Conservation (phyloP, 2,797 vertebrate species). For the Petrocephalus schoutedeni region DNA sequence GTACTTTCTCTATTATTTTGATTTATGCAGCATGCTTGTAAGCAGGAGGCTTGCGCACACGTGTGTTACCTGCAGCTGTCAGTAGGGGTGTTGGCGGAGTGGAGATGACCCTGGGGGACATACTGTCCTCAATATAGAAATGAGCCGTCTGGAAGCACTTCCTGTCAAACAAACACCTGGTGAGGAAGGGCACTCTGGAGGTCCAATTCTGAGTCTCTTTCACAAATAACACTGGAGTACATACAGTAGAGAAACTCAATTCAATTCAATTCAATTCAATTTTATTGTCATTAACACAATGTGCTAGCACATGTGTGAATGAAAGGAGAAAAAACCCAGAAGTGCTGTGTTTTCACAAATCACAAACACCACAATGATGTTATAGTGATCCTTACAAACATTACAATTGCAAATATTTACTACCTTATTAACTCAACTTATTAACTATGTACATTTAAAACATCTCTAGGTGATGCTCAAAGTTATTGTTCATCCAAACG, state of each 20-base stretch:
- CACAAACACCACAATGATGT: neutral
- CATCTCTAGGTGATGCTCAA: neutral
- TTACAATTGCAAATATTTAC: neutral
- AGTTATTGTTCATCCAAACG: neutral
- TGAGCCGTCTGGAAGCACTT: constrained; percentile 93
- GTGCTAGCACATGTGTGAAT: too few species aligned
- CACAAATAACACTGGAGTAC: neutral
- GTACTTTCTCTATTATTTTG: neutral
- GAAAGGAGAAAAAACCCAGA: neutral
- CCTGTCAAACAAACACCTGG: constrained; percentile 53
- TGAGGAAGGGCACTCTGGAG: neutral
- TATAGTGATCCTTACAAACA: neutral
- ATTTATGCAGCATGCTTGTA: neutral
- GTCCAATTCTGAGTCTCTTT: neutral
- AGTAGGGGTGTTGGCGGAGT: constrained; percentile 78
- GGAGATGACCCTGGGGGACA: constrained; percentile 80
- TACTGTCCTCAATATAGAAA: constrained; percentile 88
- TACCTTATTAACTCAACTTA: neutral
- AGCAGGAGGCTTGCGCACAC: neutral
- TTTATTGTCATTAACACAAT: too few species aligned
- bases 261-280: too few species aligned
- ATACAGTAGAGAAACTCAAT: neutral
- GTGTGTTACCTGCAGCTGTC: constrained; percentile 75
- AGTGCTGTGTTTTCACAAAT: neutral
- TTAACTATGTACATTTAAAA: neutral